phyloP scores from a whole-genome alignment of 2,888 invertebrate genomes.

The Pelosia muscerda region DNA sequence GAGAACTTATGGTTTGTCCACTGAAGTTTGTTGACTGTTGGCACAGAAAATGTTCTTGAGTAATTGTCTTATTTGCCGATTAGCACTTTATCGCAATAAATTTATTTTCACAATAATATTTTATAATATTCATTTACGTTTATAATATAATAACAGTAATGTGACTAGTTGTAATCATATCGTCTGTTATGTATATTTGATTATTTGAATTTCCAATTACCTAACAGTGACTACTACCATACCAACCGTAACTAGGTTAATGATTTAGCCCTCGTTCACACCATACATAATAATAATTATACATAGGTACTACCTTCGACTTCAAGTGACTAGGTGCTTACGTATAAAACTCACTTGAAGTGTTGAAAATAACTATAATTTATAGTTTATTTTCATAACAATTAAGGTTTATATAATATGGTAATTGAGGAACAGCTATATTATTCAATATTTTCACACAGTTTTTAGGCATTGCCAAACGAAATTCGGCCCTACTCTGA shows the following conservation, averaged over 20 bases:
- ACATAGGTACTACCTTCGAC: background rate
- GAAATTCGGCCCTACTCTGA: background rate
- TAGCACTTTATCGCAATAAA: conserved; percentile 39
- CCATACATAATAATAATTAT: conserved; percentile 29
- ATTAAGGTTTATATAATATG: background rate
- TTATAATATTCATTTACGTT: background rate
- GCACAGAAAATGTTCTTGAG: conserved; percentile 28
- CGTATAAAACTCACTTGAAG: background rate
- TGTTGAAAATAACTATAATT: background rate
- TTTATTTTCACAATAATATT: too few species aligned
- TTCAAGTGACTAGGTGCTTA: background rate
- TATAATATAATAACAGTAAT: background rate
- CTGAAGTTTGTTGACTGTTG: conserved; percentile 37
- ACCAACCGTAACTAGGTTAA: conserved; percentile 43
- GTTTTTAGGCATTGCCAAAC: too few species aligned
- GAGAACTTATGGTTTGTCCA: conserved; percentile 29
- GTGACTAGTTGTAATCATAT: background rate
- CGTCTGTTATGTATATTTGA: background rate
- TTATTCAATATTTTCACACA: background rate
- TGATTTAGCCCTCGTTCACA: conserved; percentile 44
- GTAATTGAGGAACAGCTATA: background rate
- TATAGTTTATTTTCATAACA: background rate
- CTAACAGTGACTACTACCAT: conserved; percentile 35
- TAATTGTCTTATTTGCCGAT: conserved; percentile 47
- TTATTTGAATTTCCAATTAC: conserved; percentile 37